These are phyloP conservation scores for Microcebus lehilahytsara DNA, from an alignment of 2,113 vertebrate genomes.

Conservation along the genomic window DNA sequence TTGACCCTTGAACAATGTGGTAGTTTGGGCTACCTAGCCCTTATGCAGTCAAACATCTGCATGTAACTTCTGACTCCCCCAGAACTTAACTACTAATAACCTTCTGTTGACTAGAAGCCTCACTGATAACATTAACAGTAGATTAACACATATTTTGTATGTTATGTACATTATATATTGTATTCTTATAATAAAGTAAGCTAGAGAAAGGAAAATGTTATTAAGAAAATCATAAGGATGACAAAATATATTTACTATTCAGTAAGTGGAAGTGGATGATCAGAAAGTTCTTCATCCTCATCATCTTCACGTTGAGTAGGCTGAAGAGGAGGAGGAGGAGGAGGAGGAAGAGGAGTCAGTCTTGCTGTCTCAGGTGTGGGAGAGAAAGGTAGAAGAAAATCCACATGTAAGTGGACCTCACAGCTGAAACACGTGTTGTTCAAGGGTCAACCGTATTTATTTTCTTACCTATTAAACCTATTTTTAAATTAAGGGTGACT, in stretches of 20 bases:
- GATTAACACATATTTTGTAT: not conserved
- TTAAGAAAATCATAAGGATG: not conserved
- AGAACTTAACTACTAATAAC: not conserved
- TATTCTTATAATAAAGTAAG: not conserved
- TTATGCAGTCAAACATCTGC: not conserved
- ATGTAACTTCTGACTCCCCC: not conserved
- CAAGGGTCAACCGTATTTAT: not conserved
- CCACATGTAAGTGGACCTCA: not conserved
- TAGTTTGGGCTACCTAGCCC: no score
- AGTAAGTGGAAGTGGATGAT: not conserved
- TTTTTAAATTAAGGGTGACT: not conserved
- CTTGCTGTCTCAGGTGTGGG: not conserved
- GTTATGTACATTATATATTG: not conserved
- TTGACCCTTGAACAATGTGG: not conserved
- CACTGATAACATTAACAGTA: not conserved
- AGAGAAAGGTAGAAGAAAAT: not conserved
- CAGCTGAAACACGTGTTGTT: not conserved
- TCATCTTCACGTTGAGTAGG: not conserved
- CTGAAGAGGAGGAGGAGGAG: not conserved
- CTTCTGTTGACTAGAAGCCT: not conserved
- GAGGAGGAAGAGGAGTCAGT: not conserved
- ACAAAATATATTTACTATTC: not conserved
- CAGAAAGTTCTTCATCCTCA: not conserved
- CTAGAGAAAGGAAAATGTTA: not conserved
- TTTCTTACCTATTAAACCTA: not conserved